These are phyloP conservation scores for Tautogolabrus adspersus DNA, from an alignment of 2,113 vertebrate genomes.

Conservation along the genomic window DNA sequence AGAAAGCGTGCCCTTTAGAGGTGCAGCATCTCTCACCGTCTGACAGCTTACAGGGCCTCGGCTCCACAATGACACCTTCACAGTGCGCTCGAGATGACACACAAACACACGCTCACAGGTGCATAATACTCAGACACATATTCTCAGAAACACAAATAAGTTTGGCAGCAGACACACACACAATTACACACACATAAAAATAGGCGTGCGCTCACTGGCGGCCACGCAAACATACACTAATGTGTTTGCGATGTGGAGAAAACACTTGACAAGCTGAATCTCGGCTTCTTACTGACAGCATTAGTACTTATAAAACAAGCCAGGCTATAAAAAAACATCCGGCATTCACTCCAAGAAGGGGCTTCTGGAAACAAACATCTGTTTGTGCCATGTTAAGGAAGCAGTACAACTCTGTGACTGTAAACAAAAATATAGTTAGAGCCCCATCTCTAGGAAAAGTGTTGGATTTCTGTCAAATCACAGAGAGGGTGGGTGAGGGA, in stretches of 20 bases:
- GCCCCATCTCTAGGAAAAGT: slow-evolving; percentile 58
- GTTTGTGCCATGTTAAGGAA: slow-evolving; percentile 67
- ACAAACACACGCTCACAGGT: slow-evolving; percentile 70
- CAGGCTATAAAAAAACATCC: slow-evolving; percentile 64
- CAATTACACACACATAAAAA: slow-evolving; percentile 34
- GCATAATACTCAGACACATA: slow-evolving; percentile 60
- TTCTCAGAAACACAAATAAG: slow-evolving; percentile 64
- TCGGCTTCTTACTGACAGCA: slow-evolving; percentile 65
- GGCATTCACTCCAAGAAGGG: slow-evolving; percentile 51
- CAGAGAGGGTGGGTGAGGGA: slow-evolving; percentile 3
- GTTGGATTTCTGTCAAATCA: slow-evolving; percentile 53
- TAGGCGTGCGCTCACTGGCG: neutral
- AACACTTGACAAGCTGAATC: slow-evolving; percentile 69
- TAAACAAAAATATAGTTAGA: slow-evolving; percentile 60
- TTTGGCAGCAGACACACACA: slow-evolving; percentile 47
- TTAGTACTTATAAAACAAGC: slow-evolving; percentile 69
- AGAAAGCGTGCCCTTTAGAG: slow-evolving; percentile 80
- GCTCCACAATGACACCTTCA: slow-evolving; percentile 80
- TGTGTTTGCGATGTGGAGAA: slow-evolving; percentile 59
- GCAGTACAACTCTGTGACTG: slow-evolving; percentile 49
- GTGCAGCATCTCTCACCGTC: slow-evolving; percentile 80
- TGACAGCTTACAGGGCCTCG: slow-evolving; percentile 80
- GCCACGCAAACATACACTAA: slow-evolving; percentile 43
- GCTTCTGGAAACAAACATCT: slow-evolving; percentile 66
- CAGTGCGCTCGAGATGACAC: slow-evolving; percentile 70